These are phyloP conservation scores for Hozukius guyotensis DNA, from an alignment of 2,797 vertebrate species.

Conservation along the genomic window DNA sequence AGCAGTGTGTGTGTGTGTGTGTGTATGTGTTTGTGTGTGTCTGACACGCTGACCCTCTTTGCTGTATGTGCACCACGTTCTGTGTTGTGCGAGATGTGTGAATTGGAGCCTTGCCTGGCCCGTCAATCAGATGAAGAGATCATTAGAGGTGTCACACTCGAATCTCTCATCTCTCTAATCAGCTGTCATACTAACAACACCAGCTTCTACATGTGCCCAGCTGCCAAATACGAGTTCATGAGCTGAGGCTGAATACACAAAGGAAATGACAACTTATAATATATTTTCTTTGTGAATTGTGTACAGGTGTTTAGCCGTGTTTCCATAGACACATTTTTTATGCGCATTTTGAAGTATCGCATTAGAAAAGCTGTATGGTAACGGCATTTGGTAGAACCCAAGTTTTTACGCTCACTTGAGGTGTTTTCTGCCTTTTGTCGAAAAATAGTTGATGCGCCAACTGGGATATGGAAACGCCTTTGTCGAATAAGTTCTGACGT, in stretches of 20 bases:
- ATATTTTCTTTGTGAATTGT: slow-evolving; percentile 1
- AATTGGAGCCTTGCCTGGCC: slow-evolving; percentile 70
- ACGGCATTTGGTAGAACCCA: neutral
- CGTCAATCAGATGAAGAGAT: slow-evolving; percentile 77
- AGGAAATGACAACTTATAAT: slow-evolving; percentile 10
- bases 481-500: neutral
- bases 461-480: neutral
- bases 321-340: fast-evolving
- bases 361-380: neutral
- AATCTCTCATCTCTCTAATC: slow-evolving; percentile 68
- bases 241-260: slow-evolving; percentile 24
- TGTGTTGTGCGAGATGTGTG: slow-evolving; percentile 66
- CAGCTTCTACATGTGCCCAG: slow-evolving; percentile 36
- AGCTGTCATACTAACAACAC: slow-evolving; percentile 63
- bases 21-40: slow-evolving; percentile 34
- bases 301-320: slow-evolving; percentile 4
- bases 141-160: slow-evolving; percentile 71
- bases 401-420: neutral
- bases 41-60: slow-evolving; percentile 60
- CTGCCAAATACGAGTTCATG: slow-evolving; percentile 48
- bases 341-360: neutral
- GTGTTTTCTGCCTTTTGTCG: neutral
- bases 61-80: slow-evolving; percentile 45
- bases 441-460: fast-evolving
- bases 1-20: slow-evolving; percentile 25